Percentiles rank a stretch among this genome's conserved stretches.
Evolutionary conservation across 2,113 vertebrate genomes (phyloP).

Genomic region (Mohoua ochrocephala): DNA sequence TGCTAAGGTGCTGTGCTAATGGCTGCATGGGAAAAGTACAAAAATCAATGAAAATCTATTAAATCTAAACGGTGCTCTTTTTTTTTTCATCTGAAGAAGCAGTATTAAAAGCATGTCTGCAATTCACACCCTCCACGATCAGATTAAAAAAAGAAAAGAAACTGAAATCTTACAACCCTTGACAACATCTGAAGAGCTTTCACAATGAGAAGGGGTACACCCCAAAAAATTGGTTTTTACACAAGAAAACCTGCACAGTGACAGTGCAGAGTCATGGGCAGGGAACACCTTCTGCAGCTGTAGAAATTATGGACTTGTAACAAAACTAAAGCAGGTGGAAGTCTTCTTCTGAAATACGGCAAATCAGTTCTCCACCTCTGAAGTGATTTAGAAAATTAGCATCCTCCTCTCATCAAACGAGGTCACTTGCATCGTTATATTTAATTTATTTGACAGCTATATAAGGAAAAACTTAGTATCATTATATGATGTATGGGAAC

Average conservation of each 20-base stretch:
- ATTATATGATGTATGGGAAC: not conserved
- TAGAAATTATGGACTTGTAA: not conserved
- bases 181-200: not conserved
- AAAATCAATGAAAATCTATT: not conserved
- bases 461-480: not conserved
- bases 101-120: not conserved
- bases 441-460: not conserved
- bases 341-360: not conserved
- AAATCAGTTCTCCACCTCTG: not conserved
- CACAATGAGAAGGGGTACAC: not conserved
- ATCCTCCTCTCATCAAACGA: not conserved
- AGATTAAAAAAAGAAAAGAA: not conserved
- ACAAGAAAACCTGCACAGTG: not conserved
- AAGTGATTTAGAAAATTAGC: not conserved
- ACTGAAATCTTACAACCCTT: not conserved
- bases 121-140: not conserved
- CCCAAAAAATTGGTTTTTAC: not conserved
- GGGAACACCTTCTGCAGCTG: not conserved
- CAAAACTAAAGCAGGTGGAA: not conserved
- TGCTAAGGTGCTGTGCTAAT: not conserved
- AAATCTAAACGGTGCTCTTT: not conserved
- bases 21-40: not conserved
- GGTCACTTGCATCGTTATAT: not conserved
- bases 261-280: not conserved
- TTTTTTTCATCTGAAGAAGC: not conserved